phyloP scores from a whole-genome alignment of 2,888 invertebrate genomes.

The Zonitis immaculata region DNA sequence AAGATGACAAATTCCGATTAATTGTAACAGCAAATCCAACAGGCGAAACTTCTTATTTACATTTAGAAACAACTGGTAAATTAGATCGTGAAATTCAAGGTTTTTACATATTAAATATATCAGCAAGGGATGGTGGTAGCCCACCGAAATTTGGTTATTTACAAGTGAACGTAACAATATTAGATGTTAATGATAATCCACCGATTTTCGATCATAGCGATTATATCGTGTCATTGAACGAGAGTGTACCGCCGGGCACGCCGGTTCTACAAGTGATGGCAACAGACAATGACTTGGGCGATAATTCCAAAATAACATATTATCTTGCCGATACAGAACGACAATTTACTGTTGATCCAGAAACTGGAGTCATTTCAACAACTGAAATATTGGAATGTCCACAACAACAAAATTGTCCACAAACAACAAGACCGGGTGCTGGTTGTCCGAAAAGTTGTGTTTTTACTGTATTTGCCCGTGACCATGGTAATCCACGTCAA shows the following conservation, averaged over 20 bases:
- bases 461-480: slow-evolving; percentile 88
- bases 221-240: slow-evolving; percentile 87
- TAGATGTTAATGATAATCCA: slow-evolving; percentile 92
- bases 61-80: slow-evolving; percentile 86
- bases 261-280: slow-evolving; percentile 88
- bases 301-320: slow-evolving; percentile 89
- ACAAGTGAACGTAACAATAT: slow-evolving; percentile 83
- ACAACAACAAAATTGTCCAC: slow-evolving; percentile 75
- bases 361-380: slow-evolving; percentile 84
- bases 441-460: slow-evolving; percentile 89
- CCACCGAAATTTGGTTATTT: slow-evolving; percentile 79
- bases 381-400: slow-evolving; percentile 76
- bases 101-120: slow-evolving; percentile 81
- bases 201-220: slow-evolving; percentile 94
- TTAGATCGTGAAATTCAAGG: slow-evolving; percentile 87
- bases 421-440: slow-evolving; percentile 53
- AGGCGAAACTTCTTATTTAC: slow-evolving; percentile 85
- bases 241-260: slow-evolving; percentile 88
- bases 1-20: slow-evolving; percentile 81
- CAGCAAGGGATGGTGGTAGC: slow-evolving; percentile 81
- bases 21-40: slow-evolving; percentile 85
- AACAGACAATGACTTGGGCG: slow-evolving; percentile 87
- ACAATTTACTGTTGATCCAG: slow-evolving; percentile 88
- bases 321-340: slow-evolving; percentile 79
- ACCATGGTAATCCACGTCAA: slow-evolving; percentile 87